These are phyloP conservation scores for Arizona elegans DNA, from an alignment of 2,113 vertebrate genomes.

Conservation along the genomic window DNA sequence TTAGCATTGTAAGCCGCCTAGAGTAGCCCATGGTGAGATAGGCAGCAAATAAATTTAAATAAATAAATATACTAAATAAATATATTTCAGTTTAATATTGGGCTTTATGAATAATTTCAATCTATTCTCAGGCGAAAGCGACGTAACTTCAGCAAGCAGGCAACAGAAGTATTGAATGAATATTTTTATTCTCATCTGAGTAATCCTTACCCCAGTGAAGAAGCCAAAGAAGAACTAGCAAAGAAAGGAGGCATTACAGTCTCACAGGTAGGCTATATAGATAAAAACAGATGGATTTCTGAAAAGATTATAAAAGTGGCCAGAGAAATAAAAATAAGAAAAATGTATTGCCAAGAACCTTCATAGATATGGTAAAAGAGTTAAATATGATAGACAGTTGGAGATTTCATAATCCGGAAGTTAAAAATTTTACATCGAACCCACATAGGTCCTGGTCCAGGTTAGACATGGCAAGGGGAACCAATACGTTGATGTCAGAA, in stretches of 20 bases:
- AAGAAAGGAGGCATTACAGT: conserved; percentile 87
- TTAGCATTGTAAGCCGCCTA: background rate
- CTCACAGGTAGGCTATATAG: conserved; percentile 74
- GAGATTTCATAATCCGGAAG: no score
- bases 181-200: conserved; percentile 92
- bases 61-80: background rate
- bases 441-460: no score
- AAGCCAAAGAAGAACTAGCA: conserved; percentile 89
- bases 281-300: background rate
- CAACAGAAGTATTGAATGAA: conserved; percentile 87
- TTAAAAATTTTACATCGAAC: no score
- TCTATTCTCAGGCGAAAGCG: conserved; percentile 74
- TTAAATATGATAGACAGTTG: no score
- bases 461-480: no score
- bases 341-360: no score
- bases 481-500: no score
- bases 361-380: no score
- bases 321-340: no score
- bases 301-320: no score
- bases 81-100: background rate
- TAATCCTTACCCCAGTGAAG: conserved; percentile 89
- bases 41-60: background rate
- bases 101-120: background rate
- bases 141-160: conserved; percentile 89
- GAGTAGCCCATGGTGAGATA: background rate